phyloP scores from a whole-genome alignment of 2,888 invertebrate genomes.

The Drosophila mettleri region DNA sequence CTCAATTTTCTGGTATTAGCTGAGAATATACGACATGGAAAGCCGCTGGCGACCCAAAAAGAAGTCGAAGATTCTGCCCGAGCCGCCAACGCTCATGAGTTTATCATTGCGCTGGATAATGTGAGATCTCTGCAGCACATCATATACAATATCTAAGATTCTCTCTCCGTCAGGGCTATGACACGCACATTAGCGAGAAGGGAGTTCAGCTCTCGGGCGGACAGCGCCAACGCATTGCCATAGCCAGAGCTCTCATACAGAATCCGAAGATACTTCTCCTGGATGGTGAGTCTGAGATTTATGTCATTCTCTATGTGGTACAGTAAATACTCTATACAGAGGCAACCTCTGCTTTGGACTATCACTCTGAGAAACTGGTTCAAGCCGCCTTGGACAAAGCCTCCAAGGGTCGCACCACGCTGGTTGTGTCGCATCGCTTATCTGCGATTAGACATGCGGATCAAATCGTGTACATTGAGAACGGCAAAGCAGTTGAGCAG shows the following conservation, averaged over 20 bases:
- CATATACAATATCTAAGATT: background rate
- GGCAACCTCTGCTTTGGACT: slow-evolving; percentile 93
- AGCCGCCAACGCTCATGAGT: slow-evolving; percentile 91
- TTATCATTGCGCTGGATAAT: slow-evolving; percentile 89
- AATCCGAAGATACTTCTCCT: slow-evolving; percentile 90
- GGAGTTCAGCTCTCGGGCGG: slow-evolving; percentile 93
- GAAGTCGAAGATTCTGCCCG: slow-evolving; percentile 89
- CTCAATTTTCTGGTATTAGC: slow-evolving; percentile 30
- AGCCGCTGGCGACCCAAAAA: slow-evolving; percentile 88
- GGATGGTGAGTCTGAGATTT: slow-evolving; percentile 85
- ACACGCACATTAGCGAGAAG: slow-evolving; percentile 91
- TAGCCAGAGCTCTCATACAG: slow-evolving; percentile 91
- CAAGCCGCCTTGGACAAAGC: slow-evolving; percentile 92
- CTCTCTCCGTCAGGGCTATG: slow-evolving; percentile 87
- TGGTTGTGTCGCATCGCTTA: slow-evolving; percentile 90
- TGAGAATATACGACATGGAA: slow-evolving; percentile 90
- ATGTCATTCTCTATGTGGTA: background rate
- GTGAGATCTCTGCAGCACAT: slow-evolving; percentile 83
- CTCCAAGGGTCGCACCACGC: slow-evolving; percentile 89
- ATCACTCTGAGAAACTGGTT: slow-evolving; percentile 91
- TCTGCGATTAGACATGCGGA: slow-evolving; percentile 90
- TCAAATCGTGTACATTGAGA: slow-evolving; percentile 89
- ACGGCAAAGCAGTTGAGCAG: slow-evolving; percentile 89
- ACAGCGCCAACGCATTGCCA: slow-evolving; percentile 91
- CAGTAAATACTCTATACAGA: slow-evolving; percentile 84